These are phyloP conservation scores for Gortyna flavago DNA, from an alignment of 2,888 invertebrate species.

Conservation along the genomic window DNA sequence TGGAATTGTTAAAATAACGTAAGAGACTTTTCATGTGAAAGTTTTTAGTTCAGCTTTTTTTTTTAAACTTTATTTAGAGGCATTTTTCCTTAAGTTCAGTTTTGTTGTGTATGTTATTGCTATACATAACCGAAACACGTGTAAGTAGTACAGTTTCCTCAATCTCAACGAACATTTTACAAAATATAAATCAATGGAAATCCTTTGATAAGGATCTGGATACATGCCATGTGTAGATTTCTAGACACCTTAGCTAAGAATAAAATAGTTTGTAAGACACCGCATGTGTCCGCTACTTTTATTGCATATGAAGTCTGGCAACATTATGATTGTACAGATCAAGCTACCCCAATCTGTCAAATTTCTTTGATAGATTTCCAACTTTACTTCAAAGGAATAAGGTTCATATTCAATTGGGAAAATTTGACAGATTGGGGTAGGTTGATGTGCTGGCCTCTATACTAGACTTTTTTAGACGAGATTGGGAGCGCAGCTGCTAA, in stretches of 20 bases:
- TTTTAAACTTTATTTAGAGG: too few species aligned
- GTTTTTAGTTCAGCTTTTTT: slow-evolving; percentile 9
- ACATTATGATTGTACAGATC: neutral
- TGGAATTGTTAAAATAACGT: slow-evolving; percentile 27
- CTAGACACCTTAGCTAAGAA: neutral
- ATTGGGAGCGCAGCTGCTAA: neutral
- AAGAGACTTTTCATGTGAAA: neutral
- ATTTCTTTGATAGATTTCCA: too few species aligned
- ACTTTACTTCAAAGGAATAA: too few species aligned
- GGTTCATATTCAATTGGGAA: too few species aligned
- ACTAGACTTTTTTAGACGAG: neutral
- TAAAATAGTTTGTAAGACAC: slow-evolving; percentile 6
- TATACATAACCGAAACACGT: neutral
- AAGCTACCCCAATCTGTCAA: too few species aligned
- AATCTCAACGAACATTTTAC: slow-evolving; percentile 27
- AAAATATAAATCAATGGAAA: slow-evolving; percentile 21
- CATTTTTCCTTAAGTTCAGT: too few species aligned
- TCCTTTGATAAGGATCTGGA: neutral
- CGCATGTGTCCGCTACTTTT: neutral
- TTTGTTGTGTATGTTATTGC: neutral
- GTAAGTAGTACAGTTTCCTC: slow-evolving; percentile 12
- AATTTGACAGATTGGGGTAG: too few species aligned
- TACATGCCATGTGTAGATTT: neutral
- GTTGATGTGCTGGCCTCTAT: too few species aligned
- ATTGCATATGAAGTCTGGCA: neutral